Base-by-base conservation (phyloP, 2,888 invertebrate species). In the Apocheima hispidaria region DNA sequence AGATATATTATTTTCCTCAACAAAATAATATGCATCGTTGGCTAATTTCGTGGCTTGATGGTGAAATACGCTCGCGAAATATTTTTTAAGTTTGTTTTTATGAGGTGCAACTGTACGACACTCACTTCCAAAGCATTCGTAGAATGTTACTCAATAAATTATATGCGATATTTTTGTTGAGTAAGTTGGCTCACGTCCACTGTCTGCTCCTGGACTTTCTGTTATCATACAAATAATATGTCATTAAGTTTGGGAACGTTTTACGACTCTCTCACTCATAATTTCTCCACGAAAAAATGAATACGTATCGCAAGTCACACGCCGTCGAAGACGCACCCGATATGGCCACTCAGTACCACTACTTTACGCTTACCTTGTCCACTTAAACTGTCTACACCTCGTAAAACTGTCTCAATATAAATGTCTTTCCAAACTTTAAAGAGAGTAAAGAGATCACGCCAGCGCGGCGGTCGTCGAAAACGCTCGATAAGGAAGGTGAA, bases 91-190 rank as follows among this genome's bases (percentile, higher is more conserved):
- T 84, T 86, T 87, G 82, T 88, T 91, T 90, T 90, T 88, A 90
- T 86, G 88, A 89, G 84, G 86, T 92, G 90, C 90, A 91, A 88
- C 84, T 84, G 84, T 86, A 83, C 74, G 82, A 79, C 74, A 82
- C 83, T 87, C 88, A 82, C 80, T 82, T 74, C 73, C 61, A 77
- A 85, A 82, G 81, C 79, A 90, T 87, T 82, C 83, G 86, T 85
- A 88, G 87, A 90, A 88, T 88, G 83, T 83, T 87, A 84, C 77
- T 76, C 77, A 85, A 92, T 90, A 90, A 92, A 88, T 92, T 90
- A 90, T 86, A 84, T 78, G 84, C 78, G 88, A 87, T 91, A 92
- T 92, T 92, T 91, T 90, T 87, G 86, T 87, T 82, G 80, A 78
- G 76, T 78, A 82, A 81, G 74, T 91, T 92, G 92, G 92, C 92